Evolutionary conservation across 2,113 vertebrate species (phyloP).

Genomic region (Xenopus laevis): DNA sequence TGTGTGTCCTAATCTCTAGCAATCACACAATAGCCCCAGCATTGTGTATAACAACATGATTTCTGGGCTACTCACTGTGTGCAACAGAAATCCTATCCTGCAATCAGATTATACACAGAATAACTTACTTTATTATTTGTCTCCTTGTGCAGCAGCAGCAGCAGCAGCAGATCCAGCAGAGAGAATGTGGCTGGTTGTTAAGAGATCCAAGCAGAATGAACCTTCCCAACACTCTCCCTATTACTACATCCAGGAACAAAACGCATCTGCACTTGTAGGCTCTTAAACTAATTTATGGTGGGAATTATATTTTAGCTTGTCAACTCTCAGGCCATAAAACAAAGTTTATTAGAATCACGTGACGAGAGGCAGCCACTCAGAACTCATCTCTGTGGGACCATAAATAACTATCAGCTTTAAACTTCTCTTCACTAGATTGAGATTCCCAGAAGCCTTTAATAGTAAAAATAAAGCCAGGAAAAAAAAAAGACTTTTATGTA

Average conservation of each 20-base stretch:
- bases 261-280: constrained; percentile 94
- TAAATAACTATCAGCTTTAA: constrained; percentile 98
- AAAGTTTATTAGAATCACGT: constrained; percentile 99
- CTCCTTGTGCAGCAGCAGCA: constrained; percentile 46
- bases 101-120: constrained; percentile 31
- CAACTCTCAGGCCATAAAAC: constrained; percentile 99
- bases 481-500: not conserved
- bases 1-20: no score
- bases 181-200: constrained; percentile 56
- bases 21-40: no score
- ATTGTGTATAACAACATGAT: no score
- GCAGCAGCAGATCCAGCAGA: constrained; percentile 51
- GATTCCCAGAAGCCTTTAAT: constrained; percentile 54
- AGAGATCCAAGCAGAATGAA: constrained; percentile 59
- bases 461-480: constrained; percentile 19
- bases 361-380: constrained; percentile 95
- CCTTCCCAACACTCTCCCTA: constrained; percentile 72
- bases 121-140: constrained; percentile 75
- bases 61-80: no score
- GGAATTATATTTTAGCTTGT: constrained; percentile 99
- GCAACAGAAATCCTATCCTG: constrained; percentile 20
- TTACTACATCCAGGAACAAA: constrained; percentile 79
- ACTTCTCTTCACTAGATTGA: constrained; percentile 82
- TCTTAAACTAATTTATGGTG: constrained; percentile 98
- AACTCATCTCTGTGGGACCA: constrained; percentile 82